A percentile compares a stretch with the other conserved stretches of the same genome.
These are phyloP conservation scores for Centropus unirufus DNA, from an alignment of 2,113 vertebrate species.

Conservation along the genomic window DNA sequence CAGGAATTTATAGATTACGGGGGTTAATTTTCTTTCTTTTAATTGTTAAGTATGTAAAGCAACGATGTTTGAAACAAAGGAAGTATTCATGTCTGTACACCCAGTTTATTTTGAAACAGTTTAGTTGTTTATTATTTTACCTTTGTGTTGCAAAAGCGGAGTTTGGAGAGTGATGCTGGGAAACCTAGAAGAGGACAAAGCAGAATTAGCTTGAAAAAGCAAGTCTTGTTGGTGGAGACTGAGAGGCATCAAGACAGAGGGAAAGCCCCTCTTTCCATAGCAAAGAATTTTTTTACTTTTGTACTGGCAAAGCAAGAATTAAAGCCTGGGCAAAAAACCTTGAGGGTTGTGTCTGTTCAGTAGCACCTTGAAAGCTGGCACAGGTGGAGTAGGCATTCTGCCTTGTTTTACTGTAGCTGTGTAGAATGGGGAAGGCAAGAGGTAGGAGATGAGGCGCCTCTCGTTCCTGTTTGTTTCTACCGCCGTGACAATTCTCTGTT, in stretches of 20 bases:
- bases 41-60: neutral
- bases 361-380: neutral
- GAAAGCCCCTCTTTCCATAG: neutral
- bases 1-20: neutral
- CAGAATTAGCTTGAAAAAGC: neutral
- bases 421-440: rapidly evolving
- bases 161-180: neutral
- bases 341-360: neutral
- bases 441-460: neutral
- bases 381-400: neutral
- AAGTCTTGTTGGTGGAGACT: neutral
- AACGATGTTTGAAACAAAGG: neutral
- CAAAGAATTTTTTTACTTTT: neutral
- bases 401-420: neutral
- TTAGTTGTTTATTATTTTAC: neutral
- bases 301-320: neutral
- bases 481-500: rapidly evolving
- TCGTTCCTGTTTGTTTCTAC: rapidly evolving
- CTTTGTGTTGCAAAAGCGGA: neutral
- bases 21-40: neutral
- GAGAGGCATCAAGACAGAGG: neutral
- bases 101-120: neutral
- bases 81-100: neutral
- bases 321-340: neutral
- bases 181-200: neutral